Evolutionary conservation across 2,888 invertebrate genomes (phyloP).

Genomic region (Apantesis nais): DNA sequence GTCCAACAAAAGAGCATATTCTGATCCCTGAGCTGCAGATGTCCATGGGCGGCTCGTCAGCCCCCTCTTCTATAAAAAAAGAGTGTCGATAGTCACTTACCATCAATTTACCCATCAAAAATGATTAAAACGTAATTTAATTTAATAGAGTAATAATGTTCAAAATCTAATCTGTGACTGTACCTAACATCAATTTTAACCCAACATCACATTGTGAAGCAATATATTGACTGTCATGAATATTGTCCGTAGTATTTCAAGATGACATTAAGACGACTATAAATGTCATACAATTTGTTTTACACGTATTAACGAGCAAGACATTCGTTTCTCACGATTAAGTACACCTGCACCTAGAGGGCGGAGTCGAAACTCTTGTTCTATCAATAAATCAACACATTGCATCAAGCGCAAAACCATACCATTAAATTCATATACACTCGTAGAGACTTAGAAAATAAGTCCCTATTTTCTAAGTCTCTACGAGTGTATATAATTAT

Average conservation of each 20-base stretch:
- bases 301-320: conserved; percentile 10
- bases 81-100: too few relatives aligned
- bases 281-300: conserved; percentile 12
- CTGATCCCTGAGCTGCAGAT: too few relatives aligned
- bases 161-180: not conserved
- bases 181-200: not conserved
- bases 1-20: too few relatives aligned
- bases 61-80: too few relatives aligned
- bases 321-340: conserved; percentile 8
- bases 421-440: not conserved
- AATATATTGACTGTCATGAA: conserved; percentile 2
- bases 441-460: not conserved
- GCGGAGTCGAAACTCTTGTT: conserved; percentile 14
- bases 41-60: too few relatives aligned
- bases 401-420: not conserved
- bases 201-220: not conserved
- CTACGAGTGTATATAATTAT: not conserved
- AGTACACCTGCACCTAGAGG: conserved; percentile 3
- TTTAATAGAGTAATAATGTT: too few relatives aligned
- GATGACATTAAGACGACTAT: conserved; percentile 2
- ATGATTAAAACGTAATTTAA: not conserved
- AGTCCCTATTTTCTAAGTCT: too few relatives aligned
- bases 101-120: not conserved
- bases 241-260: conserved; percentile 3
- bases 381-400: conserved; percentile 14